Percentiles rank a stretch among this genome's conserved stretches.
Evolutionary conservation across 2,797 vertebrate species (phyloP).

Genomic region (Lateolabrax maculatus): DNA sequence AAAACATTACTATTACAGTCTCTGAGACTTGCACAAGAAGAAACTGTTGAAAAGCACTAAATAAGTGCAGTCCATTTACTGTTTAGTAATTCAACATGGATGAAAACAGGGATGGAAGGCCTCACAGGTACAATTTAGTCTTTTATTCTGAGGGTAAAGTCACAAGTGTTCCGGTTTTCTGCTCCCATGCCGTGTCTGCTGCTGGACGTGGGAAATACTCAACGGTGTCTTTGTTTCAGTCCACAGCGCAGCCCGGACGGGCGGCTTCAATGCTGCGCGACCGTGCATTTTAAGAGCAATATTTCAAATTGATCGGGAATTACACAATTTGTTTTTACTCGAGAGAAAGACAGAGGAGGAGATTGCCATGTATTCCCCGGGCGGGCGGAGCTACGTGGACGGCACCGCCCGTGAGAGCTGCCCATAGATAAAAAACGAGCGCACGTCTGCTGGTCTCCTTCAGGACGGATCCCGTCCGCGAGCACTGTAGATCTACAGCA

Average conservation of each 20-base stretch:
- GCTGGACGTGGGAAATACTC: too few species aligned
- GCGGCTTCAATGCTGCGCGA: background rate
- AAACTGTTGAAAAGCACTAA: background rate
- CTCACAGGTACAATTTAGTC: too few species aligned
- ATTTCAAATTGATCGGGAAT: accelerated
- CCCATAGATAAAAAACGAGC: accelerated
- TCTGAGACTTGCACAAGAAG: background rate
- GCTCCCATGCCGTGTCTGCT: too few species aligned
- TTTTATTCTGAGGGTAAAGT: constrained; percentile 44
- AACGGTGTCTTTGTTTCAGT: background rate
- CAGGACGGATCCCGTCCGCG: background rate
- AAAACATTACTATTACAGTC: too few species aligned
- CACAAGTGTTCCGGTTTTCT: background rate
- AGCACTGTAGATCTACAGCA: background rate
- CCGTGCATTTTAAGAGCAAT: accelerated
- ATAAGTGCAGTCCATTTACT: background rate
- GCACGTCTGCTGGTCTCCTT: background rate
- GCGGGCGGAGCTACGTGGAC: background rate
- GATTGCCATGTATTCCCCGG: accelerated
- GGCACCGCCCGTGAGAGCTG: background rate
- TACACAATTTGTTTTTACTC: background rate
- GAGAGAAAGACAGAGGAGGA: background rate
- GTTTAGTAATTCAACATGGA: too few species aligned
- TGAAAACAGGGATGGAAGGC: too few species aligned
- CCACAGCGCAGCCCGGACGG: background rate